Evolutionary conservation across 2,888 invertebrate genomes (phyloP).

Genomic region (Merodon equestris): DNA sequence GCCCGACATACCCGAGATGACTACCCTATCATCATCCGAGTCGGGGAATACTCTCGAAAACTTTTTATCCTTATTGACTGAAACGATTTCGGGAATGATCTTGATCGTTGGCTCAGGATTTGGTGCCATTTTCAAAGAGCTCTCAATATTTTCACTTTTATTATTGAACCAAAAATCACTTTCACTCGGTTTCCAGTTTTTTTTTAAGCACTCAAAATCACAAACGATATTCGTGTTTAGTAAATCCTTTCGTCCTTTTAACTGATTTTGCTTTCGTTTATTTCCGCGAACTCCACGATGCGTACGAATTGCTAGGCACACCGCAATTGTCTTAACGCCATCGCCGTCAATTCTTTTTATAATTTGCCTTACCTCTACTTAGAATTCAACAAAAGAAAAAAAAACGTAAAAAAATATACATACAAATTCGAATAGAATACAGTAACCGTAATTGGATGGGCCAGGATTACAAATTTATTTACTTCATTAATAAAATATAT

Average conservation of each 20-base stretch:
- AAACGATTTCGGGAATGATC: conserved; percentile 24
- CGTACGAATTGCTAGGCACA: conserved; percentile 74
- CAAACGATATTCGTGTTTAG: neutral
- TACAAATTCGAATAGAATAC: conserved; percentile 10
- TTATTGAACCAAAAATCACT: neutral
- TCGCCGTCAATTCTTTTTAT: conserved; percentile 71
- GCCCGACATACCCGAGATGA: conserved; percentile 82
- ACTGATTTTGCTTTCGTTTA: neutral
- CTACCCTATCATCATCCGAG: conserved; percentile 80
- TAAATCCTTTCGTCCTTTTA: neutral
- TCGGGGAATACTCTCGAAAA: conserved; percentile 75
- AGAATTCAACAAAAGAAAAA: conserved; percentile 69
- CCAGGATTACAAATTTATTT: conserved; percentile 21
- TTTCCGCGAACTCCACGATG: conserved; percentile 41
- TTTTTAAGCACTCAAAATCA: conserved; percentile 9
- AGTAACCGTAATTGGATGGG: conserved; percentile 25
- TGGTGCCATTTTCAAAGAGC: conserved; percentile 49
- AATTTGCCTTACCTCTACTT: conserved; percentile 70
- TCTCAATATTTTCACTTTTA: neutral
- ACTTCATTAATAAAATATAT: conserved; percentile 39
- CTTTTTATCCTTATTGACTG: conserved; percentile 72
- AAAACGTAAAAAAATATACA: conserved; percentile 2
- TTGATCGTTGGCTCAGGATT: conserved; percentile 32
- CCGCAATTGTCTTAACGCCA: conserved; percentile 73
- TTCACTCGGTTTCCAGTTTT: neutral